Conservation (phyloP, 2,888 invertebrate species). For the Steinernema hermaphroditum region DNA sequence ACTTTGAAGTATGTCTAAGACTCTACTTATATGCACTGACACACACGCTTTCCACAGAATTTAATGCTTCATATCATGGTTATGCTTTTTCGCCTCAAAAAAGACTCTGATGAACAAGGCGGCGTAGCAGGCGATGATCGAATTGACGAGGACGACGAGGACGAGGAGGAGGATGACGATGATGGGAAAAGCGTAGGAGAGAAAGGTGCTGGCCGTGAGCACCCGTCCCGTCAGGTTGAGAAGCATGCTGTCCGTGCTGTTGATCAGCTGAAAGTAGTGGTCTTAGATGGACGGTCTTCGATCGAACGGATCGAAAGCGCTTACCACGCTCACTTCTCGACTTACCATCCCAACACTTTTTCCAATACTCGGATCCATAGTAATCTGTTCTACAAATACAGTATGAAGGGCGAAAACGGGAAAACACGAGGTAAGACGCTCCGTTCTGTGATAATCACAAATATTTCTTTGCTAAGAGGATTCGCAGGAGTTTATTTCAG, state of each 20-base stretch:
- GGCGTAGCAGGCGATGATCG: constrained; percentile 12
- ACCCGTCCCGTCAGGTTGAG: background rate
- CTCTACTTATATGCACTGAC: too few relatives aligned
- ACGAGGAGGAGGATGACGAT: constrained; percentile 13
- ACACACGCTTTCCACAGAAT: too few relatives aligned
- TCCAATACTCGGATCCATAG: constrained; percentile 7
- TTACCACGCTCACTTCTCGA: too few relatives aligned
- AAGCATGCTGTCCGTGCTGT: constrained; percentile 16
- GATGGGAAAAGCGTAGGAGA: constrained; percentile 7
- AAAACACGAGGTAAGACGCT: too few relatives aligned
- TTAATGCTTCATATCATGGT: background rate
- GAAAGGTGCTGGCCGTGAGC: constrained; percentile 13
- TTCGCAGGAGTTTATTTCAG: too few relatives aligned
- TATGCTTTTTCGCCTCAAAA: constrained; percentile 23
- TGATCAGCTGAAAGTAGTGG: background rate
- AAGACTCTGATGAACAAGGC: constrained; percentile 1
- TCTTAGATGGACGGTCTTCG: background rate
- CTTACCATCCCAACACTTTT: constrained; percentile 16
- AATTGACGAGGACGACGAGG: constrained; percentile 1
- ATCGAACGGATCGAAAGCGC: too few relatives aligned
- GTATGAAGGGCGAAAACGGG: too few relatives aligned
- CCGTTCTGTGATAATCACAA: too few relatives aligned
- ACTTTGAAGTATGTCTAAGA: background rate
- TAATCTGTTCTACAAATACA: too few relatives aligned
- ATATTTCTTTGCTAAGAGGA: too few relatives aligned